phyloP scores from a whole-genome alignment of 2,888 invertebrate genomes.

The Stegana nigrithorax region DNA sequence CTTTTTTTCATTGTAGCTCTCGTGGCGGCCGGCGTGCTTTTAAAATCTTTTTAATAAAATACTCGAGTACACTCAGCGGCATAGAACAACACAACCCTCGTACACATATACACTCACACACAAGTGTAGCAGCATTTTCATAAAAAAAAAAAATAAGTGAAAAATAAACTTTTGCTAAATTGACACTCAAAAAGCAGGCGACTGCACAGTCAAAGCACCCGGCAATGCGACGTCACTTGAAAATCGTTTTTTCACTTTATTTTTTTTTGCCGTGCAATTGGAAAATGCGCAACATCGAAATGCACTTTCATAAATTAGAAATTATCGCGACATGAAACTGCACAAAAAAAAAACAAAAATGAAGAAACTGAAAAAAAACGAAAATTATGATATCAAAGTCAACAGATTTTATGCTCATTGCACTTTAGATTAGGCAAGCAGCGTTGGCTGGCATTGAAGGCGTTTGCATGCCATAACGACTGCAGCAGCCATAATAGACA shows the following conservation, averaged over 20 bases:
- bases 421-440: slow-evolving; percentile 24
- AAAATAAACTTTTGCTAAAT: no score
- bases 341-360: not conserved
- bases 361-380: not conserved
- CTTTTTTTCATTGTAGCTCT: not conserved
- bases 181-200: no score
- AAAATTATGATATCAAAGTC: slow-evolving; percentile 24
- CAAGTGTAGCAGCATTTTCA: not conserved
- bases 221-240: not conserved
- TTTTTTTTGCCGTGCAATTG: slow-evolving; percentile 26
- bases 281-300: slow-evolving; percentile 36
- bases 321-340: not conserved
- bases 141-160: not conserved
- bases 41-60: slow-evolving; percentile 51
- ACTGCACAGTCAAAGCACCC: no score
- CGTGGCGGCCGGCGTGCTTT: slow-evolving; percentile 17
- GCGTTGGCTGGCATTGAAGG: slow-evolving; percentile 34
- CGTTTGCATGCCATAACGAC: slow-evolving; percentile 26
- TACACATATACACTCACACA: not conserved
- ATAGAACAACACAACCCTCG: not conserved
- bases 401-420: not conserved
- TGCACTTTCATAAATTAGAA: slow-evolving; percentile 32
- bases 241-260: slow-evolving; percentile 27
- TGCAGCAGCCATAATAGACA: slow-evolving; percentile 31
- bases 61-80: slow-evolving; percentile 38